A percentile compares a stretch with the other conserved stretches of the same genome.
Evolutionary conservation across 1,140 invertebrate species (phyloP).

Genomic region (Papilio xuthus): DNA sequence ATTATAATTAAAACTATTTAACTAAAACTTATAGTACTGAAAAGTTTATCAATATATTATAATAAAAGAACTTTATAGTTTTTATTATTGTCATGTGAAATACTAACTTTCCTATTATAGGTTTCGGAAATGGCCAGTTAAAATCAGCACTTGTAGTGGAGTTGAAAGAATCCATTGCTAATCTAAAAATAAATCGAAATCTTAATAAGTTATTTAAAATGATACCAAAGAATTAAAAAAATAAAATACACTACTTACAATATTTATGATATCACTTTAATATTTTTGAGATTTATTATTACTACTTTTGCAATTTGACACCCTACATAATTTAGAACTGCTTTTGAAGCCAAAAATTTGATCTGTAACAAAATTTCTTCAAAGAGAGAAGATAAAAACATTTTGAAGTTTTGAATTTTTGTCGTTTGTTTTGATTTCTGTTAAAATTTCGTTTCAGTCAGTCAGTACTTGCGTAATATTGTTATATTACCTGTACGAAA

Average conservation of each 20-base stretch:
- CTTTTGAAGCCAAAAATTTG: conserved; percentile 76
- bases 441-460: conserved; percentile 2
- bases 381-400: conserved; percentile 78
- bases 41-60: no score
- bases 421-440: conserved; percentile 48
- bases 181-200: background rate
- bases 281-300: conserved; percentile 77
- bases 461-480: conserved; percentile 24
- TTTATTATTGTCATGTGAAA: conserved; percentile 22
- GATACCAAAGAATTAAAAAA: background rate
- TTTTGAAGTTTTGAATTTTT: conserved; percentile 71
- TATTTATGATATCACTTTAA: conserved; percentile 62
- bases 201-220: conserved; percentile 3
- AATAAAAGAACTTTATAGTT: background rate
- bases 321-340: conserved; percentile 79
- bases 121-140: conserved; percentile 82
- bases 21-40: no score
- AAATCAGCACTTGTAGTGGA: conserved; percentile 79
- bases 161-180: conserved; percentile 70
- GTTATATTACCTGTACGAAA: conserved; percentile 10
- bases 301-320: conserved; percentile 75
- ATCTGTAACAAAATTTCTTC: conserved; percentile 74
- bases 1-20: no score
- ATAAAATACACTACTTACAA: conserved; percentile 43
- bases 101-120: conserved; percentile 78